Evolutionary conservation across 2,113 vertebrate species (phyloP).

Genomic region (Aplodontia rufa): DNA sequence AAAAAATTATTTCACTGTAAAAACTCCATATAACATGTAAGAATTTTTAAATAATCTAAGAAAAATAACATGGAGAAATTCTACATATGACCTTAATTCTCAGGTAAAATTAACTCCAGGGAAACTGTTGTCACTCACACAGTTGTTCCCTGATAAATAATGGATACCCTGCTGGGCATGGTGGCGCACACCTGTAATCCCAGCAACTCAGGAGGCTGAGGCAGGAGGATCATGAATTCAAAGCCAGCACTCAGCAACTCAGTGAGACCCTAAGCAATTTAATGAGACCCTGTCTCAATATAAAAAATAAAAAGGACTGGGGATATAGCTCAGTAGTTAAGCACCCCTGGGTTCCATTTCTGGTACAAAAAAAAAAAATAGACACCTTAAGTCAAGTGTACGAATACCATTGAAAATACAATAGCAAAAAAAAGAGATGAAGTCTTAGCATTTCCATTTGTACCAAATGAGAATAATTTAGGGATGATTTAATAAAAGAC

Average conservation of each 20-base stretch:
- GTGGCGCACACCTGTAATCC: too few species aligned
- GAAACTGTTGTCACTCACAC: neutral
- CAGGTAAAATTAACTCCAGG: neutral
- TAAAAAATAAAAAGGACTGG: too few species aligned
- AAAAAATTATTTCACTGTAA: neutral
- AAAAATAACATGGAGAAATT: neutral
- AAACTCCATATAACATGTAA: constrained; percentile 25
- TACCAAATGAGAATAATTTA: neutral
- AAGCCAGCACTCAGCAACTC: too few species aligned
- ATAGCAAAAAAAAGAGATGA: neutral
- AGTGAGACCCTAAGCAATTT: too few species aligned
- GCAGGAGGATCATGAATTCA: too few species aligned
- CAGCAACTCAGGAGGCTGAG: too few species aligned
- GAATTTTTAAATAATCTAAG: constrained; percentile 38
- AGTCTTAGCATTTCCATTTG: neutral
- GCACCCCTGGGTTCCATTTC: too few species aligned
- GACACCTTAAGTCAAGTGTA: neutral
- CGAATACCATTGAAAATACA: constrained; percentile 31
- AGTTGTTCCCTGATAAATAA: neutral
- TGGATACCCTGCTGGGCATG: too few species aligned
- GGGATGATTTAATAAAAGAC: neutral
- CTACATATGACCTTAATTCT: neutral
- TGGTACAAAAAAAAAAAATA: too few species aligned
- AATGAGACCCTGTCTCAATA: too few species aligned
- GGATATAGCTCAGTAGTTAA: too few species aligned